A percentile compares a stretch with the other conserved stretches of the same genome.
phyloP scores from a whole-genome alignment of 2,113 vertebrate genomes.

The Periophthalmus modestus region DNA sequence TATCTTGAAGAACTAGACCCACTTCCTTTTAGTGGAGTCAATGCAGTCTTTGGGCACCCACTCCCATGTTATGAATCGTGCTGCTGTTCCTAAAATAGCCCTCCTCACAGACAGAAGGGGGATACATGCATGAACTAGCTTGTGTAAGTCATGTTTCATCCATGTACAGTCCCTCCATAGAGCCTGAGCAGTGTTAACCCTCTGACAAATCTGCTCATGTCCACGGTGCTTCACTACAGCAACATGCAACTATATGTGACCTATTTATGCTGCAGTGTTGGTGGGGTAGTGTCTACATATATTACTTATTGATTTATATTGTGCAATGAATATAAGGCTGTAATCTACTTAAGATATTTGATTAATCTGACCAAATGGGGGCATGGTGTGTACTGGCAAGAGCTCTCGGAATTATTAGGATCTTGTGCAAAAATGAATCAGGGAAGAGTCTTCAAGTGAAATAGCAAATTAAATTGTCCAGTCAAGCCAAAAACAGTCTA shows the following conservation, averaged over 20 bases:
- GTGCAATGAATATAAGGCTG: too few species aligned
- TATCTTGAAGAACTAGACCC: too few species aligned
- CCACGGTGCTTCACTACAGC: neutral
- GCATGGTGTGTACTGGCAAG: too few species aligned
- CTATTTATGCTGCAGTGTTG: slow-evolving; percentile 14
- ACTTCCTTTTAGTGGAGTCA: neutral
- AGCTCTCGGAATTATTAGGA: too few species aligned
- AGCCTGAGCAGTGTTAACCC: slow-evolving; percentile 25
- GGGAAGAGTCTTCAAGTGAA: too few species aligned
- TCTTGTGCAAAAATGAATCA: too few species aligned
- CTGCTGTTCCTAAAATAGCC: slow-evolving; percentile 55
- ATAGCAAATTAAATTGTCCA: too few species aligned
- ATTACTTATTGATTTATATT: neutral
- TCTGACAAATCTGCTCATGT: slow-evolving; percentile 38
- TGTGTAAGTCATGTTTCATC: slow-evolving; percentile 33
- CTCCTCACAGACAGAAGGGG: slow-evolving; percentile 13
- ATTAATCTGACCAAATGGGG: too few species aligned
- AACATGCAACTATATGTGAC: neutral
- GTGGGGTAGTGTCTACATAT: neutral
- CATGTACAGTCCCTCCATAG: slow-evolving; percentile 10
- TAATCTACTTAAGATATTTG: too few species aligned
- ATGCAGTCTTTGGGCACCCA: neutral
- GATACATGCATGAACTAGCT: neutral
- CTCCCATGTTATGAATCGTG: slow-evolving; percentile 56
- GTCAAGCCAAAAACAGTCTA: too few species aligned